Evolutionary conservation across 2,113 vertebrate genomes (phyloP).

Genomic region (Notiomystis cincta): DNA sequence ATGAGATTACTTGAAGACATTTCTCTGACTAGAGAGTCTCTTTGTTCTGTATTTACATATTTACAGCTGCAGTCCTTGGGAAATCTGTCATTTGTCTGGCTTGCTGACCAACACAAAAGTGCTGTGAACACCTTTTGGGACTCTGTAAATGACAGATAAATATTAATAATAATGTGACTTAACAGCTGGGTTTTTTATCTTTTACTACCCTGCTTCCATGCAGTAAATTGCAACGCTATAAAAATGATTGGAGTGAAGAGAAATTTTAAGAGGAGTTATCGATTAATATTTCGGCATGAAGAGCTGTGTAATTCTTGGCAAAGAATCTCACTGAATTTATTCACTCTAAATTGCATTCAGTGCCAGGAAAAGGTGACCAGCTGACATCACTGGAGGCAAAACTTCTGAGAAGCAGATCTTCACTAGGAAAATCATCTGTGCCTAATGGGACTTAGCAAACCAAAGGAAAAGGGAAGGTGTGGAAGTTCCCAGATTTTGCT

Average conservation of each 20-base stretch:
- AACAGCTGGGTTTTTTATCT: background rate
- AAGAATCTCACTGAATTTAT: background rate
- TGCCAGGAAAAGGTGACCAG: background rate
- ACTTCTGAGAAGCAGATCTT: background rate
- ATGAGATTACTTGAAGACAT: background rate
- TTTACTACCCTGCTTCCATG: background rate
- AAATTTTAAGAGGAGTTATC: background rate
- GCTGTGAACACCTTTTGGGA: slow-evolving; percentile 4
- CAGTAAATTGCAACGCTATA: background rate
- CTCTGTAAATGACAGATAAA: slow-evolving; percentile 47
- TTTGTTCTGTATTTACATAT: background rate
- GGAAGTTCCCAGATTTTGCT: background rate
- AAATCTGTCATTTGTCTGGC: background rate
- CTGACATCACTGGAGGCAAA: background rate
- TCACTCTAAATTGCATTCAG: background rate
- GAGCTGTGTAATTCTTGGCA: slow-evolving; percentile 15
- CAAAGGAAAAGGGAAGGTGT: background rate
- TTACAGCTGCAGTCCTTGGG: background rate
- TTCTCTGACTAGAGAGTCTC: background rate
- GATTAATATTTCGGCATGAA: background rate
- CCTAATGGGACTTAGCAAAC: background rate
- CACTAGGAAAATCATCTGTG: background rate
- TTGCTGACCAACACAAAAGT: background rate
- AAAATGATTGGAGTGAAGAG: slow-evolving; percentile 19
- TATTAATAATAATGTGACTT: background rate